Evolutionary conservation across 2,797 vertebrate genomes (phyloP), one percentile per base, ranked within the genome.

Genomic region (Simalia tracyae): DNA sequence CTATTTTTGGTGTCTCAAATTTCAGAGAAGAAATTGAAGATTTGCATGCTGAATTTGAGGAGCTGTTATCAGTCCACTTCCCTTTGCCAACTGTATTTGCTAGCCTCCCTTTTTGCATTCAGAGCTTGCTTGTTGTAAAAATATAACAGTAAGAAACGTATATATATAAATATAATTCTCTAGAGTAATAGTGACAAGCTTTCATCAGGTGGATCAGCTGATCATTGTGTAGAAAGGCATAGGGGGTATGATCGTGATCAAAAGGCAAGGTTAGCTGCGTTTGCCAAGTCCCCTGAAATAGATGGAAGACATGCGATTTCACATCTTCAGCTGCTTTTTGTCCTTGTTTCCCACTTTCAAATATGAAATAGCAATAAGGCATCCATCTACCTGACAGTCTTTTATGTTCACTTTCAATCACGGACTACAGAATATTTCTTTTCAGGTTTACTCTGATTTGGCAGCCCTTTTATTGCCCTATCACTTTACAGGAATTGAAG

Each of bases 361-460:
- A 96, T 97, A 95, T 96, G 95, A 97, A 97, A 96, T 68, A 94
- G 93, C 92, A 96, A 95, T 96, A 97, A 96, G 95, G 90, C 93
- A 97, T 98, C 96, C 93, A 95, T 97, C 96, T 96, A 89, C 85
- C 91, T 97, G 97, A 96, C 97, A 97, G 96, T 91, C 92, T 96
- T 97, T 97, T 97, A 97, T 96, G 93, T 93, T 97, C 93, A 93
- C 93, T 97, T 96, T 97, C 96, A 96, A 46, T 97, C 96, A 95
- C n/a, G 89, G 31, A 11, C 93, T 0, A 3, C 72, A 93, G 96
- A 96, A 95, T 93, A 60, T 90, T 92, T 96, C 91, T 94, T 95
- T 96, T 95, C 92, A 94, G 92, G 95, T 95, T 96, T 96, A 95
- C 91, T 94, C 93, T 94, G 92, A 90, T 96, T 97, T 97, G 94